Percentiles rank a stretch among this genome's conserved stretches.
phyloP scores from a whole-genome alignment of 2,113 vertebrate species.

The Aramus guarauna region DNA sequence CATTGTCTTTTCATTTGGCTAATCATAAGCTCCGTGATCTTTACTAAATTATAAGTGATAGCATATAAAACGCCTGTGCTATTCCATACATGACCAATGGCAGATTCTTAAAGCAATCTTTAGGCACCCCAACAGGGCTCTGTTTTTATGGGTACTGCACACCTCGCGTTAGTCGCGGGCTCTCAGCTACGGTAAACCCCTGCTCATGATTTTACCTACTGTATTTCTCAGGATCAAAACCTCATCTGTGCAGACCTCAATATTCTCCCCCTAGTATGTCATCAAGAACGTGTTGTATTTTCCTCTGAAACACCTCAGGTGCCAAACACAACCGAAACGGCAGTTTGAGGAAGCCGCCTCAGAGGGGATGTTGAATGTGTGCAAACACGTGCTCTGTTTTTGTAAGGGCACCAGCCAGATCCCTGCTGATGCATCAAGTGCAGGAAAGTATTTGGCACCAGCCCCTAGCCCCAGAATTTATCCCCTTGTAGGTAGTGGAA shows the following conservation, averaged over 20 bases:
- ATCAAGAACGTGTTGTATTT: not conserved
- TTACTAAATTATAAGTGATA: not conserved
- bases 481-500: conserved; percentile 3
- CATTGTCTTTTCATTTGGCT: not conserved
- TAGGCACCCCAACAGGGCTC: not conserved
- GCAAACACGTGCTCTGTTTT: conserved; percentile 34
- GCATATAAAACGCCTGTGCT: not conserved
- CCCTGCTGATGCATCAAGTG: conserved; percentile 29
- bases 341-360: conserved; percentile 14
- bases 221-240: not conserved
- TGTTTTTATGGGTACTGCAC: not conserved
- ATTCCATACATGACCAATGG: not conserved
- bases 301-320: not conserved
- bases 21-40: not conserved
- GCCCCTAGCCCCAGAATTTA: not conserved
- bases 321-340: conserved; percentile 31
- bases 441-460: conserved; percentile 34
- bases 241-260: not conserved
- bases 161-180: accelerated
- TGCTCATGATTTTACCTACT: not conserved
- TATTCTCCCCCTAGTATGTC: not conserved
- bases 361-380: not conserved
- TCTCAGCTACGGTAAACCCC: not conserved
- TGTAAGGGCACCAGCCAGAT: conserved; percentile 34
- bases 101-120: not conserved